Evolutionary conservation across 2,113 vertebrate genomes (phyloP).

Genomic region (Anseranas semipalmata): DNA sequence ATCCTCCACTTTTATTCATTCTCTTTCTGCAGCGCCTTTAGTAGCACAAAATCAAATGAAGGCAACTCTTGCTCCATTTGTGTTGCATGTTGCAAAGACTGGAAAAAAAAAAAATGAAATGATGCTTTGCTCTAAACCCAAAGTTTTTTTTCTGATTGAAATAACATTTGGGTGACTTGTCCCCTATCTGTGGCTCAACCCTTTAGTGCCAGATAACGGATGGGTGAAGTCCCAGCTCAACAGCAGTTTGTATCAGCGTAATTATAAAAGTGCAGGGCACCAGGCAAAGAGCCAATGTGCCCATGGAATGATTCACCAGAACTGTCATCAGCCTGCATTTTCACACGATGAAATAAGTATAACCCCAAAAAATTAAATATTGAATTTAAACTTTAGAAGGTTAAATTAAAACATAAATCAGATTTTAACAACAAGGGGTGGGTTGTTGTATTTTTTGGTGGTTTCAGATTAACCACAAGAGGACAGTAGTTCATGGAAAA

Average conservation of each 20-base stretch:
- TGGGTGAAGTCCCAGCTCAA: not conserved
- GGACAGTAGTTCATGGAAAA: not conserved
- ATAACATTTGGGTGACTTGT: not conserved
- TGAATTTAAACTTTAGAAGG: not conserved
- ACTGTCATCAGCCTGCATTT: not conserved
- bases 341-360: not conserved
- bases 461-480: not conserved
- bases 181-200: not conserved
- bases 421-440: not conserved
- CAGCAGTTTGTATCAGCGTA: not conserved
- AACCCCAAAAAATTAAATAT: not conserved
- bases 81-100: not conserved
- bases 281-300: not conserved
- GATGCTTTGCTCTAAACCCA: not conserved
- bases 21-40: not conserved
- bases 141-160: not conserved
- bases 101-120: not conserved
- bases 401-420: not conserved
- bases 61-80: not conserved
- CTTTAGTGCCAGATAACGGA: not conserved
- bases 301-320: not conserved
- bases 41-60: not conserved
- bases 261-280: not conserved
- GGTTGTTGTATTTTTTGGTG: not conserved
- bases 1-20: not conserved